phyloP scores from a whole-genome alignment of 2,113 vertebrate species.

The Sinocyclocheilus rhinocerous region DNA sequence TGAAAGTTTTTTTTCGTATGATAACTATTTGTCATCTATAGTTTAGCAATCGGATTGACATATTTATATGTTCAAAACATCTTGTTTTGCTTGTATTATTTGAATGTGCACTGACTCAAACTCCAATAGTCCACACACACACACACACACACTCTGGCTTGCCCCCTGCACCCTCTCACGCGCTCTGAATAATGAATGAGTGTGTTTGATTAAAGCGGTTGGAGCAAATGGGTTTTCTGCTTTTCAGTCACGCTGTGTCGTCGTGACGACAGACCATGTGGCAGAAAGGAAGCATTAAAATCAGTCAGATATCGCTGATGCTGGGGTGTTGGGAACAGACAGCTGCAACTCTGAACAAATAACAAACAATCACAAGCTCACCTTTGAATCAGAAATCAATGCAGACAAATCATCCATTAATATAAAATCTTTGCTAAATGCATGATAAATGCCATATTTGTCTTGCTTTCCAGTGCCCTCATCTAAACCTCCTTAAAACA shows the following conservation, averaged over 20 bases:
- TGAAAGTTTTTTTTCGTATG: constrained; percentile 7
- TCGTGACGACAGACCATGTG: constrained; percentile 45
- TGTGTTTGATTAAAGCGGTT: constrained; percentile 66
- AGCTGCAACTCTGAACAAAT: constrained; percentile 26
- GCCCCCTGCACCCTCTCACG: constrained; percentile 58
- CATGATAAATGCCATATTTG: not conserved
- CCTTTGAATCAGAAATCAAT: not conserved
- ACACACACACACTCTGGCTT: constrained; percentile 42
- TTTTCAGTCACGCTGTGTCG: constrained; percentile 52
- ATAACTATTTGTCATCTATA: constrained; percentile 11
- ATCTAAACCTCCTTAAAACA: not conserved
- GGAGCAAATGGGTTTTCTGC: constrained; percentile 42
- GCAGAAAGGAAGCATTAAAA: constrained; percentile 44
- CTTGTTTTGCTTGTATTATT: not conserved
- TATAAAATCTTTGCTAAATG: not conserved
- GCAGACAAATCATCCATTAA: not conserved
- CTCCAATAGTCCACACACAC: not conserved
- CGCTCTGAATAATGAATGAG: constrained; percentile 74
- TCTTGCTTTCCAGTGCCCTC: not conserved
- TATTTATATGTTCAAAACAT: not conserved
- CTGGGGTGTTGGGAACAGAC: constrained; percentile 12
- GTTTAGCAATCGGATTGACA: not conserved
- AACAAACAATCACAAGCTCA: constrained; percentile 27
- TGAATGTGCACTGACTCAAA: not conserved
- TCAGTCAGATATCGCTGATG: constrained; percentile 18